Conservation (phyloP, 2,113 vertebrate species). For the Marcusenius ussheri region DNA sequence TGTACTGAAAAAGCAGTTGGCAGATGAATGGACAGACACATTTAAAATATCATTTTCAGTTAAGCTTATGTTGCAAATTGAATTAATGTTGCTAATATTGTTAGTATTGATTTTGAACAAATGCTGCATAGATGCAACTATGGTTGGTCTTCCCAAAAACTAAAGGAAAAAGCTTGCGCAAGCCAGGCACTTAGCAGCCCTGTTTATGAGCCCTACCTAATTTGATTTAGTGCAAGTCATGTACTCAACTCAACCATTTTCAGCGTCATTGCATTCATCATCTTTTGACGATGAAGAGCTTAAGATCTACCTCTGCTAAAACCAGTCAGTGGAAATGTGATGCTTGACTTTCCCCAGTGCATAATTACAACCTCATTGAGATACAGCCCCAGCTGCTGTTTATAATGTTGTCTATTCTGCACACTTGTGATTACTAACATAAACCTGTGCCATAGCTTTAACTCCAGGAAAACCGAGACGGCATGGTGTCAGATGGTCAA, state of each 20-base stretch:
- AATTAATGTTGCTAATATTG: neutral
- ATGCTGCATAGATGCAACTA: neutral
- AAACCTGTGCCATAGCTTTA: neutral
- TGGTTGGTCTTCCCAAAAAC: neutral
- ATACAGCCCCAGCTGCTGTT: neutral
- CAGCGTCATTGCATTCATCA: slow-evolving; percentile 14
- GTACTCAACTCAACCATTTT: neutral
- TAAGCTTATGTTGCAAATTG: neutral
- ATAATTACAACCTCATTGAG: slow-evolving; percentile 4
- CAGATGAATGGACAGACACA: neutral
- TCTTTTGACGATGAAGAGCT: neutral
- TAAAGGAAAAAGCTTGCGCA: neutral
- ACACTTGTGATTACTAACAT: slow-evolving; percentile 1
- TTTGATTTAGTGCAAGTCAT: neutral
- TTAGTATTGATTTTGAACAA: neutral
- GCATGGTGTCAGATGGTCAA: neutral
- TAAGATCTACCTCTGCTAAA: slow-evolving; percentile 4
- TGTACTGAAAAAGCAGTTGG: neutral
- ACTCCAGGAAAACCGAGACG: neutral
- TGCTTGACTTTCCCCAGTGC: slow-evolving; percentile 8
- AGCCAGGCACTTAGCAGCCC: neutral
- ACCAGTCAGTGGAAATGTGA: slow-evolving; percentile 4
- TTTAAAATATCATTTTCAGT: neutral
- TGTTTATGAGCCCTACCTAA: neutral
- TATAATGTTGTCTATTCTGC: neutral